phyloP scores from a whole-genome alignment of 1,140 invertebrate species.

The Eumaeus atala region DNA sequence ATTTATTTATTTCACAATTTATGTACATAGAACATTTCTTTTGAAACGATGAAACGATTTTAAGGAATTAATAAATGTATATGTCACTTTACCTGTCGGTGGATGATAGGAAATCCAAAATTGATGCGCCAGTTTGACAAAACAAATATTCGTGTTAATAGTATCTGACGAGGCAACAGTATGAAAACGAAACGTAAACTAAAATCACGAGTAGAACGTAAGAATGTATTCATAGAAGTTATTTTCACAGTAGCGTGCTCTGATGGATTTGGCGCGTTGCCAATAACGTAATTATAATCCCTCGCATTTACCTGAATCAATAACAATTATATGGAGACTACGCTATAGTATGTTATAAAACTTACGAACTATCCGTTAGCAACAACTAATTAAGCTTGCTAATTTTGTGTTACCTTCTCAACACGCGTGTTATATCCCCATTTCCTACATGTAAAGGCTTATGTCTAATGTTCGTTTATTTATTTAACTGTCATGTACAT shows the following conservation, averaged over 20 bases:
- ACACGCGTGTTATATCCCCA: no score
- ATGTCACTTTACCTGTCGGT: constrained; percentile 56
- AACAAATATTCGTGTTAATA: constrained; percentile 14
- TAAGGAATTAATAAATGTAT: background rate
- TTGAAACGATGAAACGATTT: no score
- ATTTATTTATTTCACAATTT: no score
- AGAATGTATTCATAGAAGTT: constrained; percentile 64
- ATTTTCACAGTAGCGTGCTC: constrained; percentile 51
- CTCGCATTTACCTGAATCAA: constrained; percentile 9
- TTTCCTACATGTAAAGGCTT: no score
- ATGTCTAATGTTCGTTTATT: no score
- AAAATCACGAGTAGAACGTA: constrained; percentile 37
- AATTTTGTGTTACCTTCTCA: no score
- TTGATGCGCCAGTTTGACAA: constrained; percentile 78
- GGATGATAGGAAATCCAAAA: constrained; percentile 83
- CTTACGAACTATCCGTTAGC: background rate
- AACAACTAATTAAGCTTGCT: background rate
- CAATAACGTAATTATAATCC: constrained; percentile 32
- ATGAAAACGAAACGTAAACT: constrained; percentile 30
- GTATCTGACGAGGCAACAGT: constrained; percentile 14
- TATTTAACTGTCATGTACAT: no score
- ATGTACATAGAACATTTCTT: no score
- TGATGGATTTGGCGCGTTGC: constrained; percentile 34
- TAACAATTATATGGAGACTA: constrained; percentile 5
- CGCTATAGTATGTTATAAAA: constrained; percentile 1